Conservation (phyloP, 2,888 invertebrate species). For the Amblyjoppa fuscipennis region DNA sequence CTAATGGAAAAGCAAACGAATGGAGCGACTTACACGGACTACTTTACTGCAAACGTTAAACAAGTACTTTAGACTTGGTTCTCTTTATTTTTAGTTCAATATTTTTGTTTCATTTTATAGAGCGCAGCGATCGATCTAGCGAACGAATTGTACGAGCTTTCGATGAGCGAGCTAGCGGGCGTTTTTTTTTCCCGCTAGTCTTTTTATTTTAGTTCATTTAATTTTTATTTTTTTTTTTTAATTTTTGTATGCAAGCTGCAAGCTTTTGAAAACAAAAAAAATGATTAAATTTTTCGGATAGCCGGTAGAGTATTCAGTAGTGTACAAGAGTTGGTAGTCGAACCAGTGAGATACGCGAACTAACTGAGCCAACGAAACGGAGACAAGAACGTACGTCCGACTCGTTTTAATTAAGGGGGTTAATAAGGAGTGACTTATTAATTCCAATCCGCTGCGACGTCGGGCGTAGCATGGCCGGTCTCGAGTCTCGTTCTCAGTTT, state of each 20-base stretch:
- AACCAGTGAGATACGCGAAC: slow-evolving; percentile 60
- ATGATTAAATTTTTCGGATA: neutral
- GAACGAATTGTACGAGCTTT: neutral
- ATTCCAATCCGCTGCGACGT: slow-evolving; percentile 67
- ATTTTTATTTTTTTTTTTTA: neutral
- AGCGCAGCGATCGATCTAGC: neutral
- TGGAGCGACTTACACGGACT: neutral
- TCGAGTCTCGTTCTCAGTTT: slow-evolving; percentile 42
- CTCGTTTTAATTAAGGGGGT: slow-evolving; percentile 77
- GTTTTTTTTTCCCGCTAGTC: neutral
- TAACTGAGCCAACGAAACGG: slow-evolving; percentile 61
- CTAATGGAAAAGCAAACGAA: neutral
- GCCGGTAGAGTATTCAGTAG: slow-evolving; percentile 41
- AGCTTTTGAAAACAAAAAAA: neutral
- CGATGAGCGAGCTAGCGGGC: neutral
- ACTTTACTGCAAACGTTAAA: neutral
- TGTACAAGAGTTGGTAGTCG: slow-evolving; percentile 47
- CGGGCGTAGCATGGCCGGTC: neutral
- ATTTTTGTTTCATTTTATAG: neutral
- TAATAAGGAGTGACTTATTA: slow-evolving; percentile 76
- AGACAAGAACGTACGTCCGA: slow-evolving; percentile 64
- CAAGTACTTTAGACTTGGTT: neutral
- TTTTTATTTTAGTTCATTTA: neutral
- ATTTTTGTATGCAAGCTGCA: neutral
- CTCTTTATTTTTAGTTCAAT: neutral